Conservation (phyloP, 1,140 invertebrate species). For the Goniozus legneri region DNA sequence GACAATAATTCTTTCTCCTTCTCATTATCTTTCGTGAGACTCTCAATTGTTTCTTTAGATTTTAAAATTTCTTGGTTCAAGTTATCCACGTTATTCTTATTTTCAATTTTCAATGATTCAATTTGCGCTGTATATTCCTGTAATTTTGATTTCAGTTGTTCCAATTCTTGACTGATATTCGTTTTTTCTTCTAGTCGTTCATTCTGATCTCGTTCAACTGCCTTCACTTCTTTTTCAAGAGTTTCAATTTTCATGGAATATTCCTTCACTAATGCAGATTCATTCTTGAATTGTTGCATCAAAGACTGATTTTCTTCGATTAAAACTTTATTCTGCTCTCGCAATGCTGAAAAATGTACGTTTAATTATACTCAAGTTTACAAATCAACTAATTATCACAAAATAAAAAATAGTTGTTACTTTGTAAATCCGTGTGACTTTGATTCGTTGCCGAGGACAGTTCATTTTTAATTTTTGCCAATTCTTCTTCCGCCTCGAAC, state of each 20-base stretch:
- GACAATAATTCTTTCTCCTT: constrained; percentile 27
- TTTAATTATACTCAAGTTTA: too few species aligned
- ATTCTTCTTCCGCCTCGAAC: constrained; percentile 58
- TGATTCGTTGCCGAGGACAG: constrained; percentile 27
- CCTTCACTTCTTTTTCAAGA: constrained; percentile 30
- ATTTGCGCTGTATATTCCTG: constrained; percentile 33
- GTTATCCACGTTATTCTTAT: constrained; percentile 32
- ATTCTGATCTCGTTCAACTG: too few species aligned
- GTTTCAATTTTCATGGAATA: too few species aligned
- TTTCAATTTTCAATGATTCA: constrained; percentile 39
- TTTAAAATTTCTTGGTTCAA: constrained; percentile 47
- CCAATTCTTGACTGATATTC: too few species aligned
- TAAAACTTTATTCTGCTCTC: too few species aligned
- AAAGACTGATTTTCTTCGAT: too few species aligned
- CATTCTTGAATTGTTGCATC: constrained; percentile 7
- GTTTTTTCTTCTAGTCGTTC: constrained; percentile 48
- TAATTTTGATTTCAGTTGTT: constrained; percentile 50
- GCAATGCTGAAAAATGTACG: too few species aligned
- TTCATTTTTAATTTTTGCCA: constrained; percentile 48
- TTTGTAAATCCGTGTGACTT: constrained; percentile 23
- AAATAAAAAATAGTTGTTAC: too few species aligned
- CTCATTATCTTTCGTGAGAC: constrained; percentile 25
- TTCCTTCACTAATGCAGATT: too few species aligned
- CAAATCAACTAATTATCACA: too few species aligned
- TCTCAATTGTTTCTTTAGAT: constrained; percentile 41